These are phyloP conservation scores for Pantherophis alleghaniensis DNA, from an alignment of 2,797 vertebrate genomes.

Conservation along the genomic window DNA sequence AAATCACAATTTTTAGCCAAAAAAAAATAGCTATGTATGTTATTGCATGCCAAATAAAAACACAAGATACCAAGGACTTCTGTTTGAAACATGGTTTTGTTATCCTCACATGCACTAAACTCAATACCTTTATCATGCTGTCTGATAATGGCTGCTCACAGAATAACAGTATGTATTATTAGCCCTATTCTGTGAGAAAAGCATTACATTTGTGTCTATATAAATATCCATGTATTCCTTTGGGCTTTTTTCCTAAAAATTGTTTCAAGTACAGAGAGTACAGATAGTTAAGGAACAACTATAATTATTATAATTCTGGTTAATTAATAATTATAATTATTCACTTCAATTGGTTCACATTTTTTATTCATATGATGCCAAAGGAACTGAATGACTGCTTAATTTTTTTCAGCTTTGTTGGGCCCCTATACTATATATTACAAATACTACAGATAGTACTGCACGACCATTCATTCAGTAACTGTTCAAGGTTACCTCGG, in stretches of 20 bases:
- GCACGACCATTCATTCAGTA: too few species aligned
- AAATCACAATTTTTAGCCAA: neutral
- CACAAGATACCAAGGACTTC: neutral
- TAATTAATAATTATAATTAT: neutral
- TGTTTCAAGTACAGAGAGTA: neutral
- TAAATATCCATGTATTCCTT: slow-evolving; percentile 24
- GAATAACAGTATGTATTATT: slow-evolving; percentile 69
- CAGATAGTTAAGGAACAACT: neutral
- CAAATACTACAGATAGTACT: too few species aligned
- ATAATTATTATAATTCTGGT: too few species aligned
- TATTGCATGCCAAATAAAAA: neutral
- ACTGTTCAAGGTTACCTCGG: too few species aligned
- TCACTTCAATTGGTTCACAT: neutral
- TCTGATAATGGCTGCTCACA: slow-evolving; percentile 72
- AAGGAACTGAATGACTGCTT: neutral
- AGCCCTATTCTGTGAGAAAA: slow-evolving; percentile 63
- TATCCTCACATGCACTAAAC: slow-evolving; percentile 15
- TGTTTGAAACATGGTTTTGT: neutral
- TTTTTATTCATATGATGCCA: slow-evolving; percentile 24
- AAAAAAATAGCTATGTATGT: neutral
- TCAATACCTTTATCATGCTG: slow-evolving; percentile 69
- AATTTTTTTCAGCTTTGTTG: neutral
- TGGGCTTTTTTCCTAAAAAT: neutral
- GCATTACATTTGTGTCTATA: slow-evolving; percentile 27
- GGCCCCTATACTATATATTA: neutral